Conservation (phyloP, 2,888 invertebrate species). For the Drosophila borealis region DNA sequence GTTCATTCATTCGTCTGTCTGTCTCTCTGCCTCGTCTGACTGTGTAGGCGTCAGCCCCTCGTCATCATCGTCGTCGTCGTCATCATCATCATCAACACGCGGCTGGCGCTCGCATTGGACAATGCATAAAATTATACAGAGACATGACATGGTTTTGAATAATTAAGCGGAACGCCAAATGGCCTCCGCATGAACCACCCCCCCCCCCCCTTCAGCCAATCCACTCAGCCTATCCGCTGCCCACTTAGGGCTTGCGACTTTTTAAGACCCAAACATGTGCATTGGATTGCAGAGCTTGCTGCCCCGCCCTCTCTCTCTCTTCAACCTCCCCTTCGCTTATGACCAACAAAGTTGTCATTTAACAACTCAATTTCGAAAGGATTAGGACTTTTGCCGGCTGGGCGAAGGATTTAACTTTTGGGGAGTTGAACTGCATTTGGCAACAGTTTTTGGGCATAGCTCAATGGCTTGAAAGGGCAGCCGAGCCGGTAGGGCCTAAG, state of each 20-base stretch:
- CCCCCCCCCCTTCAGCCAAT: no score
- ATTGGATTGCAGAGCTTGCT: constrained; percentile 40
- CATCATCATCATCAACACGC: constrained; percentile 26
- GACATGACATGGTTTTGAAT: constrained; percentile 84
- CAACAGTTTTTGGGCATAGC: constrained; percentile 6
- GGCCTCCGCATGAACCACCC: constrained; percentile 14
- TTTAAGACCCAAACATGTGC: constrained; percentile 38
- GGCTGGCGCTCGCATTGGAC: constrained; percentile 70
- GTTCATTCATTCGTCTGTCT: constrained; percentile 11
- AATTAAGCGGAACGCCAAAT: constrained; percentile 82
- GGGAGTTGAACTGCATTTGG: constrained; percentile 15
- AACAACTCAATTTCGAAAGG: constrained; percentile 62
- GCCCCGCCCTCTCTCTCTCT: constrained; percentile 7
- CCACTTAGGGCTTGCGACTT: constrained; percentile 25
- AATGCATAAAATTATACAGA: constrained; percentile 84
- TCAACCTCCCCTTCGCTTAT: background rate
- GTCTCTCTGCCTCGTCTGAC: constrained; percentile 24
- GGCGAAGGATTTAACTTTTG: constrained; percentile 45
- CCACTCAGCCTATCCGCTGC: background rate
- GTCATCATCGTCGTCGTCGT: constrained; percentile 41
- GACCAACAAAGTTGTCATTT: constrained; percentile 42
- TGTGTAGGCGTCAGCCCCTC: constrained; percentile 61
- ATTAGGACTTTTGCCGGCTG: constrained; percentile 42
- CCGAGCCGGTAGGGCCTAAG: background rate
- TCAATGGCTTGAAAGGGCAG: constrained; percentile 16